phyloP scores from a whole-genome alignment of 92 coral and sea anemone genomes.

The Plumapathes pennacea region DNA sequence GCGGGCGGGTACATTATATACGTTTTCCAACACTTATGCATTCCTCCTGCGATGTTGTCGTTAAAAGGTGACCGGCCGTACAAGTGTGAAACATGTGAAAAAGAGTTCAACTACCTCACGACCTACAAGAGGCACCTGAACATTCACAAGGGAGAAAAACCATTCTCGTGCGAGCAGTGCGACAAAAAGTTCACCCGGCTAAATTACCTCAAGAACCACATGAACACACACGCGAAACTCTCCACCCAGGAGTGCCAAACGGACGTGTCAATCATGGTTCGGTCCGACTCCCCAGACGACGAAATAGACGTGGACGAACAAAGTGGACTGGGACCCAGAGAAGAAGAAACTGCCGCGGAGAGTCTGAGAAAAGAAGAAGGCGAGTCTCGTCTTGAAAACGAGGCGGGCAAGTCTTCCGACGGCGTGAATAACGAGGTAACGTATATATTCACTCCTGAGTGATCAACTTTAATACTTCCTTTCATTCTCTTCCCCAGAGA shows the following conservation, averaged over 20 bases:
- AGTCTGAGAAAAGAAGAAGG: constrained; percentile 31
- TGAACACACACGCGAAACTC: constrained; percentile 74
- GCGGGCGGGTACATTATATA: too few relatives aligned
- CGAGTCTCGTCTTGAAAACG: constrained; percentile 1
- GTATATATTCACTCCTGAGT: too few relatives aligned
- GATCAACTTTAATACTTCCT: too few relatives aligned
- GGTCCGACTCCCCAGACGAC: constrained; percentile 2
- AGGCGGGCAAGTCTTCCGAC: constrained; percentile 2
- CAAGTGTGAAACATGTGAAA: constrained; percentile 90
- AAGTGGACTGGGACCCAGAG: constrained; percentile 45
- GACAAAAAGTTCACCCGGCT: constrained; percentile 93
- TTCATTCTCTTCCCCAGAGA: too few relatives aligned
- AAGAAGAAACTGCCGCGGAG: constrained; percentile 53
- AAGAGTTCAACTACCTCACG: constrained; percentile 95
- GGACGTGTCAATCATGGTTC: constrained; percentile 35
- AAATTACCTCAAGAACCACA: constrained; percentile 89
- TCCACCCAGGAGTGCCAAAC: constrained; percentile 80
- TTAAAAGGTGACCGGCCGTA: constrained; percentile 98
- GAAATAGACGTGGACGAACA: constrained; percentile 27
- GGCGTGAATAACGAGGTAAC: too few relatives aligned
- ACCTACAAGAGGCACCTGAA: constrained; percentile 98
- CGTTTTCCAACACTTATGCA: too few relatives aligned
- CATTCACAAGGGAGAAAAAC: constrained; percentile 96
- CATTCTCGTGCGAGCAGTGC: constrained; percentile 86
- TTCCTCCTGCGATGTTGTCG: too few relatives aligned